These are phyloP conservation scores for Tetheella fluctuosa DNA, from an alignment of 2,888 invertebrate genomes.

Conservation along the genomic window DNA sequence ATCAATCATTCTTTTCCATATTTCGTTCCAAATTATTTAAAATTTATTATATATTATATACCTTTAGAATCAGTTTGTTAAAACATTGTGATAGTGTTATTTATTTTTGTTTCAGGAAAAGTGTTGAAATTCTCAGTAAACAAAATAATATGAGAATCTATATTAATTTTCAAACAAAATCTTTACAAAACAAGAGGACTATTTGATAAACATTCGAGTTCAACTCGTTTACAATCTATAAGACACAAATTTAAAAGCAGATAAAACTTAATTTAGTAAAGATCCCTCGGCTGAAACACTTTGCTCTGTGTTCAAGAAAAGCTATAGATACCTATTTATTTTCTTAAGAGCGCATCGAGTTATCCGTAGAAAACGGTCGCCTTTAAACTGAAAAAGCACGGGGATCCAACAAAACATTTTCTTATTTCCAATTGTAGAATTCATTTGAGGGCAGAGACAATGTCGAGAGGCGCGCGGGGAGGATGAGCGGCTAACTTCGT, in stretches of 20 bases:
- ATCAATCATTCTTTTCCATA: too few species aligned
- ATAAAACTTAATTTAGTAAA: slow-evolving; percentile 55
- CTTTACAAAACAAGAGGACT: slow-evolving; percentile 21
- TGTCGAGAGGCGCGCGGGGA: slow-evolving; percentile 83
- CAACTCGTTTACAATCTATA: slow-evolving; percentile 30
- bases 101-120: neutral
- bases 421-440: slow-evolving; percentile 85
- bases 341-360: slow-evolving; percentile 58
- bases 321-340: slow-evolving; percentile 52
- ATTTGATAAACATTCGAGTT: slow-evolving; percentile 9
- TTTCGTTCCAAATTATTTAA: too few species aligned
- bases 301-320: slow-evolving; percentile 41
- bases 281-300: slow-evolving; percentile 54
- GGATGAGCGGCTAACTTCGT: slow-evolving; percentile 88
- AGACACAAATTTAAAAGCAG: slow-evolving; percentile 47
- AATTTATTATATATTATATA: neutral
- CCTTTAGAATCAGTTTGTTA: too few species aligned
- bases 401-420: slow-evolving; percentile 83
- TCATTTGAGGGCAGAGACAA: slow-evolving; percentile 85
- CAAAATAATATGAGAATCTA: neutral
- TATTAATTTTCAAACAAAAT: slow-evolving; percentile 5
- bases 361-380: slow-evolving; percentile 76
- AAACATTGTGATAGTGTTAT: neutral
- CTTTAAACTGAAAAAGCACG: slow-evolving; percentile 82
- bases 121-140: neutral